phyloP scores from a whole-genome alignment of 2,797 vertebrate species.

The Phalanger gymnotis region DNA sequence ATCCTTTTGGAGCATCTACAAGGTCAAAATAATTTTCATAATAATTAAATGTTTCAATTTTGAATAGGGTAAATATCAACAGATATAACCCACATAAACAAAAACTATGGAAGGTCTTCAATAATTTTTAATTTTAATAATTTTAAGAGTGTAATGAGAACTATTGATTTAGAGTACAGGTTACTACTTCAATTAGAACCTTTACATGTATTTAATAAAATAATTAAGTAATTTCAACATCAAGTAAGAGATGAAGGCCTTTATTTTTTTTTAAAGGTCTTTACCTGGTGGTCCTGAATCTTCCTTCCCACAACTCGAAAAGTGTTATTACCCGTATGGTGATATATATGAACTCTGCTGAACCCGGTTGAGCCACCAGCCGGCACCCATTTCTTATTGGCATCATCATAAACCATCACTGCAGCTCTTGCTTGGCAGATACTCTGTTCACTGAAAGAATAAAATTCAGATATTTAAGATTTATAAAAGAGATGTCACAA shows the following conservation, averaged over 20 bases:
- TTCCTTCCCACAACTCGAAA: slow-evolving; percentile 98
- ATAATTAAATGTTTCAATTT: not conserved
- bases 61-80: not conserved
- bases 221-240: slow-evolving; percentile 8
- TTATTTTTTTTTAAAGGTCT: slow-evolving; percentile 18
- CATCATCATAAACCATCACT: slow-evolving; percentile 99
- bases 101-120: not conserved
- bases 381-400: slow-evolving; percentile 99
- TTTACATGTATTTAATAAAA: not conserved
- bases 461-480: slow-evolving; percentile 17
- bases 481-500: slow-evolving; percentile 13
- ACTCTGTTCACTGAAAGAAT: slow-evolving; percentile 94
- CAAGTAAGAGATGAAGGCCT: not conserved
- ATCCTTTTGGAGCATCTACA: not conserved
- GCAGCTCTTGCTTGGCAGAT: slow-evolving; percentile 99
- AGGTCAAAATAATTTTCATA: not conserved
- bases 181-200: not conserved
- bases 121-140: too few relatives aligned
- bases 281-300: slow-evolving; percentile 99
- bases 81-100: not conserved
- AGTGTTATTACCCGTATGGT: slow-evolving; percentile 98
- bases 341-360: slow-evolving; percentile 99
- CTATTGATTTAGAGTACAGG: not conserved
- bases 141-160: not conserved
- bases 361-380: slow-evolving; percentile 97